Evolutionary conservation across 2,113 vertebrate species (phyloP), one percentile per base, ranked within the genome.

Genomic region (Melanerpes aurifrons): DNA sequence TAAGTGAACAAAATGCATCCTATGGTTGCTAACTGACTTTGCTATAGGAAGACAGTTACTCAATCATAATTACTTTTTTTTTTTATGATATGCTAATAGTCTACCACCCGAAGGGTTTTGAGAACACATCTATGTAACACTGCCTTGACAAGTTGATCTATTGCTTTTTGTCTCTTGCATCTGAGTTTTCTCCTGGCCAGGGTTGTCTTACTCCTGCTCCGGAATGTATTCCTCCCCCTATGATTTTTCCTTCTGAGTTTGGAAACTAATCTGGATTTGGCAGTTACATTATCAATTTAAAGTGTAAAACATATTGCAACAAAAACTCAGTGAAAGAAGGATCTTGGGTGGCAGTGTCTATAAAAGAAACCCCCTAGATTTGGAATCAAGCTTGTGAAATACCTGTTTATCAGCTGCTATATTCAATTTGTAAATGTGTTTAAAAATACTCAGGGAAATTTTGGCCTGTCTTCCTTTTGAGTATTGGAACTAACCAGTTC

Each of bases 401-500:
- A 91, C 40, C 40, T 82, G 31, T 87, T 94, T 92, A 73, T 92
- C 56, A 83, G 31, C 35, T 32, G 81, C 37, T 83, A 25, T 53
- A 58, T 89, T 90, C 15, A 14, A 5, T 74, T 84, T 75, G 15
- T 86, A 71, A 74, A 63, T 91, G 54, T 74, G 7, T 72, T 83
- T 79, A 10, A 86, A 69, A 86, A 91, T 62, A 77, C 25, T 71
- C 7, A 3, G 50, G 15, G 67, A 75, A 91, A 56, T 86, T 97
- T 59, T 92, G 61, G 53, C 64, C 83, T 90, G 18, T 89, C 58
- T 63, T 87, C 16, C 80, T 91, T 88, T 87, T 87, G 10, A 80
- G 26, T 84, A 73, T 94, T 93, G 75, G 22, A 90, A 86, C 82
- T 94, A 94, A 70, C 70, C 70, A 58, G 56, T 95, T 92, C 82